These are phyloP conservation scores for Gallinago media DNA, from an alignment of 2,113 vertebrate species.

Conservation along the genomic window DNA sequence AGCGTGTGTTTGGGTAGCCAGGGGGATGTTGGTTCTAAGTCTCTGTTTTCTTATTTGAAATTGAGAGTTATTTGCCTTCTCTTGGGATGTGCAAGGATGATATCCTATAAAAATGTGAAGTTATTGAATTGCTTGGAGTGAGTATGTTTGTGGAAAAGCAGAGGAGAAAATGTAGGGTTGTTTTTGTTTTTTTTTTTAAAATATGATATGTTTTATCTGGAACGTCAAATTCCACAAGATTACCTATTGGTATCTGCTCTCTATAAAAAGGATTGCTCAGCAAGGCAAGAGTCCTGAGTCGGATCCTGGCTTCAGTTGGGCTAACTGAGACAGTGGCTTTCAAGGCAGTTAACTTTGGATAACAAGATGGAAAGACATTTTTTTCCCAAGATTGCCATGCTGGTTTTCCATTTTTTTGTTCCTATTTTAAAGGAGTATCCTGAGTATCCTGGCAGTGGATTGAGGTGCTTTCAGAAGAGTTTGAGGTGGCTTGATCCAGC, in stretches of 20 bases:
- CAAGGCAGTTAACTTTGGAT: neutral
- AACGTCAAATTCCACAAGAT: neutral
- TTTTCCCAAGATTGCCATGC: neutral
- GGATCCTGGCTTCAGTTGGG: neutral
- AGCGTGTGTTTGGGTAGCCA: neutral
- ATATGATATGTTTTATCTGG: accelerated
- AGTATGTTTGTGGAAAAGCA: neutral
- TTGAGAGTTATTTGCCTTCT: neutral
- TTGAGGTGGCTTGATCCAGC: neutral
- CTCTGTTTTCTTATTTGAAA: neutral
- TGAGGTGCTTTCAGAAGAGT: neutral
- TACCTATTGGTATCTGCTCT: neutral
- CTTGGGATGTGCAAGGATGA: neutral
- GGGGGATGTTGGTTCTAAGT: neutral
- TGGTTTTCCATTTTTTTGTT: neutral
- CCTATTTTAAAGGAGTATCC: neutral
- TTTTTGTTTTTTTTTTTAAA: neutral
- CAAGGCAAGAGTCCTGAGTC: neutral
- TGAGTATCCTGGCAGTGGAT: neutral
- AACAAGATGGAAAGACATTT: neutral
- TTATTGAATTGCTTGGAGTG: neutral
- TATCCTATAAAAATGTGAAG: neutral
- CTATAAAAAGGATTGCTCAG: neutral
- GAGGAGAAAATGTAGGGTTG: neutral
- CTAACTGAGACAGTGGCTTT: neutral